These are phyloP conservation scores for Chymomyza amoena DNA, from an alignment of 2,888 invertebrate species.

Conservation along the genomic window DNA sequence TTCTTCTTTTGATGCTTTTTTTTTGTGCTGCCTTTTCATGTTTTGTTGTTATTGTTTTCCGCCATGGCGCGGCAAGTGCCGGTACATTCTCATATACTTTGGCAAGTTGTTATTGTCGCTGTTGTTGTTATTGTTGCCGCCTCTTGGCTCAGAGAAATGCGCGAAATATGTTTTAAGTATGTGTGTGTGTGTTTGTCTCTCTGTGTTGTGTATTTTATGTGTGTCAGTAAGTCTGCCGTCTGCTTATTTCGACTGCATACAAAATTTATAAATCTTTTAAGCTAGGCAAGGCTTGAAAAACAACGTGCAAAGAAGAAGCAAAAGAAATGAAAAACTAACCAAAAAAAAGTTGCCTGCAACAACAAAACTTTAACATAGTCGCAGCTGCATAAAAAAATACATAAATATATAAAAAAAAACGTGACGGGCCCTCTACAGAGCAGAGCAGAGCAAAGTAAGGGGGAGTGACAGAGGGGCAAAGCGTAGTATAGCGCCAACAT, in stretches of 20 bases:
- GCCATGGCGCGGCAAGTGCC: conserved; percentile 34
- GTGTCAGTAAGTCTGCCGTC: conserved; percentile 54
- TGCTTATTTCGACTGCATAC: conserved; percentile 9
- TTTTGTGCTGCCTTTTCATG: conserved; percentile 44
- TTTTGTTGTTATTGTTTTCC: conserved; percentile 67
- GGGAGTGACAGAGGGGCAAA: background rate
- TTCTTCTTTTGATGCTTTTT: conserved; percentile 26
- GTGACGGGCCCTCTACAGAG: conserved; percentile 12
- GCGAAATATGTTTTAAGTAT: conserved; percentile 20
- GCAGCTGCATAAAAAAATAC: too few species aligned
- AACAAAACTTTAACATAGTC: conserved; percentile 3
- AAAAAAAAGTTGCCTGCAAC: conserved; percentile 30
- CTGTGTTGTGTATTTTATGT: conserved; percentile 45
- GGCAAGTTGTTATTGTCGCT: conserved; percentile 41
- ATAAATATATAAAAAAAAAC: conserved; percentile 1
- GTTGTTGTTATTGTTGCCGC: conserved; percentile 13
- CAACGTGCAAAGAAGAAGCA: too few species aligned
- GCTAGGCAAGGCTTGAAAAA: conserved; percentile 21
- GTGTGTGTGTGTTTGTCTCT: background rate
- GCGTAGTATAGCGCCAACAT: conserved; percentile 14
- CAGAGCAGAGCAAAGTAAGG: background rate
- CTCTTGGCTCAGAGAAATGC: conserved; percentile 29
- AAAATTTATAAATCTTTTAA: background rate
- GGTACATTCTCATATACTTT: conserved; percentile 22
- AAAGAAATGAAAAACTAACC: conserved; percentile 38